These are phyloP conservation scores for Callionymus lyra DNA, from an alignment of 2,113 vertebrate species.

Conservation along the genomic window DNA sequence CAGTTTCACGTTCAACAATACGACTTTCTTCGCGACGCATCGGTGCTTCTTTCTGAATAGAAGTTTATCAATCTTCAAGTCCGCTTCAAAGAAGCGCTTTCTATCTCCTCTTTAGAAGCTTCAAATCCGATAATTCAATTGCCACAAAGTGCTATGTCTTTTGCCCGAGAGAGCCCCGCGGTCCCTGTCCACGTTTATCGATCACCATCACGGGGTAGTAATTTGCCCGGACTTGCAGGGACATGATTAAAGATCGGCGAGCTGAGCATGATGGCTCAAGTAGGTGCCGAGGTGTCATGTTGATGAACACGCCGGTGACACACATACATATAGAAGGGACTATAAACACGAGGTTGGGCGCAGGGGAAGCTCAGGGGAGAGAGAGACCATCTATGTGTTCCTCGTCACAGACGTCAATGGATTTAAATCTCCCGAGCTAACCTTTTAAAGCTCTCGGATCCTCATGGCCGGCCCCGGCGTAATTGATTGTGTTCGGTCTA, in stretches of 20 bases:
- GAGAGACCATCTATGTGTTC: conserved; percentile 19
- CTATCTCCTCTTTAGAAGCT: no score
- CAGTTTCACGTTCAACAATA: no score
- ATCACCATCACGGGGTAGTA: conserved; percentile 65
- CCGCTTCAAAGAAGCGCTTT: no score
- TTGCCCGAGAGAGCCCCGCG: conserved; percentile 33
- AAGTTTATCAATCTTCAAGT: no score
- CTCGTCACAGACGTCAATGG: conserved; percentile 54
- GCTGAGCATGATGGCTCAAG: conserved; percentile 41
- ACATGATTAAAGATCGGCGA: conserved; percentile 65
- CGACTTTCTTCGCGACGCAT: no score
- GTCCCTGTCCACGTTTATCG: conserved; percentile 53
- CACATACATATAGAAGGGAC: conserved; percentile 12
- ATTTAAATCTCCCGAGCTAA: conserved; percentile 61
- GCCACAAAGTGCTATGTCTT: conserved; percentile 41
- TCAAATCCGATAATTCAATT: conserved; percentile 5
- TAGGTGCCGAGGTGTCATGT: conserved; percentile 40
- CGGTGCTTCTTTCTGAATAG: no score
- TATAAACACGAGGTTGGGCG: conserved; percentile 17
- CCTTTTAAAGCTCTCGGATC: conserved; percentile 63
- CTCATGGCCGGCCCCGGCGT: conserved; percentile 58
- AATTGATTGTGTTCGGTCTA: conserved; percentile 65
- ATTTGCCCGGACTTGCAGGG: conserved; percentile 60
- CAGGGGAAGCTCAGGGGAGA: conserved; percentile 6
- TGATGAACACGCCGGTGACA: conserved; percentile 47